Percentiles rank a stretch among this genome's conserved stretches.
These are phyloP conservation scores for Fundulus diaphanus DNA, from an alignment of 2,797 vertebrate species.

Conservation along the genomic window DNA sequence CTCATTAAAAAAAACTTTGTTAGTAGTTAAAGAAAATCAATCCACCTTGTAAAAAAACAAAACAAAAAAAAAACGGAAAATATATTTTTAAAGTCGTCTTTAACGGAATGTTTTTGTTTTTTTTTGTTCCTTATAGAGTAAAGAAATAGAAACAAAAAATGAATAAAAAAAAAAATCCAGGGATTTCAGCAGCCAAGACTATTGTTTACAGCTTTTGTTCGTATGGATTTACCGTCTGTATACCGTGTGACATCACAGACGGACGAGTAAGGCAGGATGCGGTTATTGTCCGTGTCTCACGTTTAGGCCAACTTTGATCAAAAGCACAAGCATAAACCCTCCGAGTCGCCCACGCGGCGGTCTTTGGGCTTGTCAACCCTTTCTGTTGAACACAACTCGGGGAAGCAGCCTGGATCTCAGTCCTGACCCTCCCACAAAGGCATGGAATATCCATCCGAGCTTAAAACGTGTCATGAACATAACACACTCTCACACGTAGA, in stretches of 20 bases:
- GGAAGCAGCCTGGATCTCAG: slow-evolving; percentile 88
- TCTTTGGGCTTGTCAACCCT: slow-evolving; percentile 49
- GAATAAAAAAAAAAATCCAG: slow-evolving; percentile 40
- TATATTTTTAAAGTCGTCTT: slow-evolving; percentile 73
- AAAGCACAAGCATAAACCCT: slow-evolving; percentile 69
- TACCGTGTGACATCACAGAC: slow-evolving; percentile 21
- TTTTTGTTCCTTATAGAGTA: slow-evolving; percentile 40
- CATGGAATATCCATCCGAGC: slow-evolving; percentile 68
- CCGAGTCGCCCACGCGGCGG: slow-evolving; percentile 31
- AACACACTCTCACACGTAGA: slow-evolving; percentile 57
- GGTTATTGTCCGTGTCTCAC: slow-evolving; percentile 26
- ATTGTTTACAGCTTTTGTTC: slow-evolving; percentile 48
- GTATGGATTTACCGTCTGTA: slow-evolving; percentile 34
- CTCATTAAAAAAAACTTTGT: slow-evolving; percentile 21
- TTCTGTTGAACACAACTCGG: slow-evolving; percentile 78
- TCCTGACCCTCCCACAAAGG: slow-evolving; percentile 52
- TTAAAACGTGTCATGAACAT: slow-evolving; percentile 65
- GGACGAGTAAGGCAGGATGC: slow-evolving; percentile 15
- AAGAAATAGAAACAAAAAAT: slow-evolving; percentile 1
- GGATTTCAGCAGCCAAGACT: slow-evolving; percentile 55
- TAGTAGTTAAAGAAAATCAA: slow-evolving; percentile 32
- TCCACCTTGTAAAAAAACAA: slow-evolving; percentile 60
- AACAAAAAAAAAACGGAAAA: slow-evolving; percentile 48
- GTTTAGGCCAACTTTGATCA: slow-evolving; percentile 41
- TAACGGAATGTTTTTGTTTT: slow-evolving; percentile 58